A percentile compares a stretch with the other conserved stretches of the same genome.
Conservation (phyloP, 2,113 vertebrate species). For the Neofelis nebulosa region DNA sequence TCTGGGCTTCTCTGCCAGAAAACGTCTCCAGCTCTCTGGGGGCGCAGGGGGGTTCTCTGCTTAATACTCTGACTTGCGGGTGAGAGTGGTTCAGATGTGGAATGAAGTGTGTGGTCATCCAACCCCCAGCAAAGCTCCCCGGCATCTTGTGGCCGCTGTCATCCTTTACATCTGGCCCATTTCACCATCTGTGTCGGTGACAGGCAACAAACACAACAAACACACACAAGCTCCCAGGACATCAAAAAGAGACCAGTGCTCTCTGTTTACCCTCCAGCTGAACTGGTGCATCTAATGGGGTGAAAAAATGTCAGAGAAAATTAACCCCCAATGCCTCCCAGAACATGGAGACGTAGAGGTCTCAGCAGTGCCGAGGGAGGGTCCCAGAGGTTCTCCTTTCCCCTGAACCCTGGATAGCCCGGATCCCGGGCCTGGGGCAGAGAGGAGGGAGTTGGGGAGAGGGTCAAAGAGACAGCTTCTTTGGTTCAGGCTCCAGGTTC, state of each 20-base stretch:
- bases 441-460: background rate
- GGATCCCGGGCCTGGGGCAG: background rate
- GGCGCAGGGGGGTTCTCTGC: background rate
- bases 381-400: background rate
- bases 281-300: slow-evolving; percentile 34
- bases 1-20: background rate
- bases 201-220: slow-evolving; percentile 37
- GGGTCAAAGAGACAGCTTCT: background rate
- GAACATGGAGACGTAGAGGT: background rate
- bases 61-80: background rate
- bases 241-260: slow-evolving; percentile 41
- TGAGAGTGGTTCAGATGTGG: background rate
- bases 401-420: background rate
- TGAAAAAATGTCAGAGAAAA: slow-evolving; percentile 62
- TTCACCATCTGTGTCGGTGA: slow-evolving; percentile 27
- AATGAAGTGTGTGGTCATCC: background rate
- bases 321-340: background rate
- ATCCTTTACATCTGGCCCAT: slow-evolving; percentile 34
- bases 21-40: background rate
- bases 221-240: slow-evolving; percentile 54
- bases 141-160: background rate
- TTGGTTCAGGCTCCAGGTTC: background rate
- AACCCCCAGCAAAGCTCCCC: background rate
- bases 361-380: background rate
- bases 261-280: slow-evolving; percentile 56